These are phyloP conservation scores for Oxygymnocypris stewartii DNA, from an alignment of 2,113 vertebrate species.

Conservation along the genomic window DNA sequence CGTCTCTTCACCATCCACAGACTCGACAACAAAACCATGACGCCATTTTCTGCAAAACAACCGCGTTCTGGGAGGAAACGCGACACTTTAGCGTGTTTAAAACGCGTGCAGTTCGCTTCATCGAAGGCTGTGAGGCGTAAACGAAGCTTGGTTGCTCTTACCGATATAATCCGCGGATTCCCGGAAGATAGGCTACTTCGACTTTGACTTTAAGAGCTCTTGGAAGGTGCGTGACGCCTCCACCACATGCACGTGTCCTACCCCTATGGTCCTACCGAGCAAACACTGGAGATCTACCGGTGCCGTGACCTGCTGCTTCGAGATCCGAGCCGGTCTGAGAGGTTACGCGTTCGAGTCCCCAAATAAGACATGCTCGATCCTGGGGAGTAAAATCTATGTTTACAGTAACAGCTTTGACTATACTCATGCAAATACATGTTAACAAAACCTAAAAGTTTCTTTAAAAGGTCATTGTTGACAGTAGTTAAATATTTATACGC, in stretches of 20 bases:
- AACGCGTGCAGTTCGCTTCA: slow-evolving; percentile 55
- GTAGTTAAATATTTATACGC: too few species aligned
- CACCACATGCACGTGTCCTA: slow-evolving; percentile 61
- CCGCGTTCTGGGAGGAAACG: slow-evolving; percentile 71
- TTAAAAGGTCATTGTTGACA: neutral
- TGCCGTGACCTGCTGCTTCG: neutral
- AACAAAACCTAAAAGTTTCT: neutral
- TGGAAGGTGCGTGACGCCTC: slow-evolving; percentile 71
- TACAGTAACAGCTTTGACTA: neutral
- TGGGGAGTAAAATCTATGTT: neutral
- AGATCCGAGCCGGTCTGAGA: neutral
- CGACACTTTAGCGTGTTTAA: slow-evolving; percentile 61
- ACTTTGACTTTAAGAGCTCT: slow-evolving; percentile 56
- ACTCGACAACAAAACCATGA: slow-evolving; percentile 79
- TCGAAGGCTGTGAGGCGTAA: neutral
- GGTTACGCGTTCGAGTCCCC: neutral
- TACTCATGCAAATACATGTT: neutral
- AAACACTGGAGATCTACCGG: slow-evolving; percentile 5
- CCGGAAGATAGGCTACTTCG: slow-evolving; percentile 50
- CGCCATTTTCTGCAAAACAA: slow-evolving; percentile 83
- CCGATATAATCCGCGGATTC: slow-evolving; percentile 55
- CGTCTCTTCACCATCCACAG: slow-evolving; percentile 68
- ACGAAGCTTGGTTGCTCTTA: slow-evolving; percentile 65
- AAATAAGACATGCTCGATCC: neutral
- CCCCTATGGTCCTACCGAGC: slow-evolving; percentile 46